Evolutionary conservation across 2,888 invertebrate genomes (phyloP).

Genomic region (Tromatobia lineatoria): DNA sequence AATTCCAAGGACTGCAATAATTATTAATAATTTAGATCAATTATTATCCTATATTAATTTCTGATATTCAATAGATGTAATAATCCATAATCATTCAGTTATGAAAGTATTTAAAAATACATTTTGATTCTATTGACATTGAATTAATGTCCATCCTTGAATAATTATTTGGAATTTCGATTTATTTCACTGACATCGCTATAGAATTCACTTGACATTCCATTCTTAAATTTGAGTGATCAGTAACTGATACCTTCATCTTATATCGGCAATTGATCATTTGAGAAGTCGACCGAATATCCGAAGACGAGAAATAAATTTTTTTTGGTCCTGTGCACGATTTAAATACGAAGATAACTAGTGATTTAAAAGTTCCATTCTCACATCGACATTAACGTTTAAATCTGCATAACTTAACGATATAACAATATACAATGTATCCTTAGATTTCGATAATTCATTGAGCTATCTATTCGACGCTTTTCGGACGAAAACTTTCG

Average conservation of each 20-base stretch:
- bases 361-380: not conserved
- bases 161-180: too few relatives aligned
- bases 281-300: not conserved
- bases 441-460: slow-evolving; percentile 15
- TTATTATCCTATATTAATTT: not conserved
- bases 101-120: too few relatives aligned
- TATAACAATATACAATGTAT: not conserved
- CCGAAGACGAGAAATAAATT: not conserved
- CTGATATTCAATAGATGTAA: too few relatives aligned
- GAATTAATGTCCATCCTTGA: too few relatives aligned
- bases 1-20: not conserved
- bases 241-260: not conserved
- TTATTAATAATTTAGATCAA: not conserved
- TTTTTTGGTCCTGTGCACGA: slow-evolving; percentile 43
- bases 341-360: not conserved
- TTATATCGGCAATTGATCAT: not conserved
- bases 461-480: slow-evolving; percentile 50
- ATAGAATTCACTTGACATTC: not conserved
- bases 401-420: not conserved
- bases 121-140: too few relatives aligned
- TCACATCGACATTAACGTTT: not conserved
- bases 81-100: too few relatives aligned
- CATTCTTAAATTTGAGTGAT: not conserved
- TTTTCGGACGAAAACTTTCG: not conserved
- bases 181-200: not conserved